A percentile compares a stretch with the other conserved stretches of the same genome.
Evolutionary conservation across 2,113 vertebrate species (phyloP).

Genomic region (Chaetorhynchus papuensis): DNA sequence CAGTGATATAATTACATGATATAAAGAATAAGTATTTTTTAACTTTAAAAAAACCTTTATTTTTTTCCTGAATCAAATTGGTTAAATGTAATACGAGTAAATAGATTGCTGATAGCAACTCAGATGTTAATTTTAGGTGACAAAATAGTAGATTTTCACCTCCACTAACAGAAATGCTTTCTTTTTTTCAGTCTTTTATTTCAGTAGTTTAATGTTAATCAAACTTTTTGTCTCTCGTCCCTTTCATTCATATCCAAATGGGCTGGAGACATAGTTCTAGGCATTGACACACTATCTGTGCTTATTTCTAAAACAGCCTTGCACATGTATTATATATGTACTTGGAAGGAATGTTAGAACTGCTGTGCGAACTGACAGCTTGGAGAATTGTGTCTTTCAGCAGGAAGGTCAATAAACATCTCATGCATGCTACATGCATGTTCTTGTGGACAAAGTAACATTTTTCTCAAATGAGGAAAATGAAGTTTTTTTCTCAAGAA

Average conservation of each 20-base stretch:
- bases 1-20: not conserved
- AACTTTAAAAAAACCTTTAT: not conserved
- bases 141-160: not conserved
- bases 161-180: not conserved
- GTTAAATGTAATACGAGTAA: not conserved
- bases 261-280: not conserved
- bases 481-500: not conserved
- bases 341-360: not conserved
- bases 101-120: not conserved
- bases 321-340: not conserved
- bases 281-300: not conserved
- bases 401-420: not conserved
- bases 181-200: not conserved
- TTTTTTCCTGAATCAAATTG: not conserved
- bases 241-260: not conserved
- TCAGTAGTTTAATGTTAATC: not conserved
- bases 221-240: not conserved
- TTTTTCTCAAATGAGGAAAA: not conserved
- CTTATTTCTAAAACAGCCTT: not conserved
- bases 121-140: not conserved
- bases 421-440: not conserved
- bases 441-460: not conserved
- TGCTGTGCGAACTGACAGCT: not conserved
- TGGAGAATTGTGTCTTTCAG: not conserved
- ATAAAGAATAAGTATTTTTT: not conserved